Evolutionary conservation across 2,888 invertebrate species (phyloP), one percentile per base, ranked within the genome.

Genomic region (Caenorhabditis angaria): DNA sequence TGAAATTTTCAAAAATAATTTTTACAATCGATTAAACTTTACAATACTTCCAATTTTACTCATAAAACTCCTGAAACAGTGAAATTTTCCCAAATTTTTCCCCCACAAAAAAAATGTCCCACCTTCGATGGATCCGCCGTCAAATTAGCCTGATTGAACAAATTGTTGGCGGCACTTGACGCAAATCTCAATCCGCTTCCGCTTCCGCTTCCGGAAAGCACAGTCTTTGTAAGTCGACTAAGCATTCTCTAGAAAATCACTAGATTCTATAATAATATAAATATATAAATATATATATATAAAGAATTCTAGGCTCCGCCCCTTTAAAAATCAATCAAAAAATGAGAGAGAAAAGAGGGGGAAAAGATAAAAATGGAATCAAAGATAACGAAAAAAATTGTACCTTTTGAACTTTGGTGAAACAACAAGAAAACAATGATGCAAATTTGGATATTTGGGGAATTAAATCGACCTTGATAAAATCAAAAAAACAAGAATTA

Each of bases 111-210:
- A n/a, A n/a, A n/a, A n/a, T n/a, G n/a, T 18, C 41, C 20, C 18
- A 65, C 71, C 48, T 72, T 72, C 20, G 63, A 64, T 4, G 72
- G 72, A 14, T 72, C 67, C 10, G 72, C 25, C 50, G 64, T 65
- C 32, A 72, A 61, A 28, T 72, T 61, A 1, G 72, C 67, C 24
- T 67, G 67, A 18, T 63, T 72, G 41, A 67, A 64, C 24, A 72
- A 67, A 51, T 72, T 72, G 54, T 72, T 72, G 29, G 72, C 60
- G 2, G 72, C 72, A 18, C 56, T 54, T 14, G 72, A 72, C 22
- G 64, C 66, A 27, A 54, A 47, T 32, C 71, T 41, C 29, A 65
- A 14, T 12, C 41, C 41, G 14, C 41, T 41, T 41, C 41, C 41
- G 18, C 28, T 53, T 12, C 67, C 8, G 2, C 35, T 18, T 29